Evolutionary conservation across 2,113 vertebrate genomes (phyloP), one percentile per base, ranked within the genome.

Genomic region (Limnothrissa miodon): DNA sequence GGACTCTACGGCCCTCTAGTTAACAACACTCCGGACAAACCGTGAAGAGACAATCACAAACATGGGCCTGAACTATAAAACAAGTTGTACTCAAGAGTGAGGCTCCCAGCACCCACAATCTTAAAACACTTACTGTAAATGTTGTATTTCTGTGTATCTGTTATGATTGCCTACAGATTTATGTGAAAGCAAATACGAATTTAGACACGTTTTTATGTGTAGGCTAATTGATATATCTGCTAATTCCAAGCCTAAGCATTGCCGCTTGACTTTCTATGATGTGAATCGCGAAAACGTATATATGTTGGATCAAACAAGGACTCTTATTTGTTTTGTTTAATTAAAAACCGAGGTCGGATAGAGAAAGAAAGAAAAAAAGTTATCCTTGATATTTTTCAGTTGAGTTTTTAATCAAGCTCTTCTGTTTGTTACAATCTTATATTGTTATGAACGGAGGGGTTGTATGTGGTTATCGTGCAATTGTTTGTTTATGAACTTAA

Each of bases 1-100:
- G 95, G 96, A 90, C 95, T 99, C 17, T 99, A 99, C 86, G 97
- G 98, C 90, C 97, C 98, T 19, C 92, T 99, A 93, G 97, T 99
- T 87, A 99, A 98, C 89, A 98, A 97, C 89, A 96, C 95, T 81
- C 96, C 96, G 0, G 98, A 99, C 86, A 99, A 99, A 88, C 98
- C 95, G 93, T 99, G 96, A 97, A 78, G 56, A 81, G 39, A 74
- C 66, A 36, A 33, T 21, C 66, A 36, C 2, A 74, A 36, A 29
- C 29, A 42, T 33, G 66, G 9, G 66, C 5, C 2, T 74, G 10
- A 48, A 17, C 29, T 29, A 74, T 13, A 39, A 36, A 11, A 70
- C 25, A 84, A 87, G 89, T 89, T 87, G 87, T 91, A 89, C 89
- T 91, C 90, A 87, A 87, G 92, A 91, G 83, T 90, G 85, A 87